phyloP scores from a whole-genome alignment of 2,888 invertebrate genomes.

The Phania funesta region DNA sequence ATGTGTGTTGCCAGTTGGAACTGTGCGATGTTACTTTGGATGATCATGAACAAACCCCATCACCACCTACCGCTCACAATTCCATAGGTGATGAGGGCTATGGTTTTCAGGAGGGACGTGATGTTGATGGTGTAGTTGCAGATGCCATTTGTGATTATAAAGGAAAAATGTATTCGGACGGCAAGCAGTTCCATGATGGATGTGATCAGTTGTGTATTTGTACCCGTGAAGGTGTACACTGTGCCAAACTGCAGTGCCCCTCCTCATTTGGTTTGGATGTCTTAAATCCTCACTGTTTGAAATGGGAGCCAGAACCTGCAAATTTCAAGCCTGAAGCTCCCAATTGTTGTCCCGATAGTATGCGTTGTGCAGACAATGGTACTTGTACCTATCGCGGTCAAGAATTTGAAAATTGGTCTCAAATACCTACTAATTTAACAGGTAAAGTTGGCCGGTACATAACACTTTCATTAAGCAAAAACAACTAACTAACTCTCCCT shows the following conservation, averaged over 20 bases:
- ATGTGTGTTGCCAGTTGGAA: conserved; percentile 91
- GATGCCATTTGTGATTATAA: conserved; percentile 74
- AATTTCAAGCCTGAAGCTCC: conserved; percentile 87
- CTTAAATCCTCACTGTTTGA: conserved; percentile 89
- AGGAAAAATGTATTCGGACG: conserved; percentile 79
- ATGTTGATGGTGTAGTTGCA: conserved; percentile 67
- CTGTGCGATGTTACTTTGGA: conserved; percentile 92
- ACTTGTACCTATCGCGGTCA: conserved; percentile 88
- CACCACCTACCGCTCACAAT: conserved; percentile 71
- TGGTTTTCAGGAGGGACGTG: conserved; percentile 74
- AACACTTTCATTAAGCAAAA: conserved; percentile 28
- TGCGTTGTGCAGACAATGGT: conserved; percentile 90
- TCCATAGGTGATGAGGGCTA: conserved; percentile 70
- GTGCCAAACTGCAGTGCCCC: conserved; percentile 90
- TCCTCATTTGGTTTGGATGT: conserved; percentile 92
- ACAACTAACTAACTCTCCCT: conserved; percentile 34
- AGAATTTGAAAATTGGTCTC: conserved; percentile 86
- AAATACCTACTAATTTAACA: conserved; percentile 88
- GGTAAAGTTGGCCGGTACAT: conserved; percentile 71
- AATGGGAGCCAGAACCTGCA: conserved; percentile 91
- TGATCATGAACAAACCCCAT: conserved; percentile 84
- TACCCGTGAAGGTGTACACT: conserved; percentile 85
- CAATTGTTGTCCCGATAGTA: conserved; percentile 89
- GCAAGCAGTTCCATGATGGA: conserved; percentile 90
- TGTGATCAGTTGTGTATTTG: conserved; percentile 91